These are phyloP conservation scores for Vulpes vulpes DNA, from an alignment of 2,113 vertebrate species.

Conservation along the genomic window DNA sequence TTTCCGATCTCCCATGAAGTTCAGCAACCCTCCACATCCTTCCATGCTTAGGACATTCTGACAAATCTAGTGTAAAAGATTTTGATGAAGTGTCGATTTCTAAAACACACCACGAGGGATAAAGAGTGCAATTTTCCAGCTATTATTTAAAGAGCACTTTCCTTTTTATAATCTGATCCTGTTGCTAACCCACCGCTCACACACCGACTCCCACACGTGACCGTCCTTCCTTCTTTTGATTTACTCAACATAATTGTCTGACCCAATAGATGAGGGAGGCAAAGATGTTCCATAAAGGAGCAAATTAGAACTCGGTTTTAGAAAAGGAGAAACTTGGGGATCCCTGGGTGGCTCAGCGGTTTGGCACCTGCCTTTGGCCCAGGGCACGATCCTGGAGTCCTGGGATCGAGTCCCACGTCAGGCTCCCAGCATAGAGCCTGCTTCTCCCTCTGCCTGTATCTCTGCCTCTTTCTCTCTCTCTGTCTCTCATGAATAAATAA, in stretches of 20 bases:
- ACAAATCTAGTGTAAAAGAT: neutral
- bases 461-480: no score
- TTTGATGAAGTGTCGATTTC: neutral
- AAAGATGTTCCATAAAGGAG: neutral
- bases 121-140: neutral
- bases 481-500: no score
- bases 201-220: neutral
- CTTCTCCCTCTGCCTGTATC: no score
- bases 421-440: no score
- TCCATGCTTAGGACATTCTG: neutral
- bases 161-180: neutral
- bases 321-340: neutral
- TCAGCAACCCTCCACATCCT: neutral
- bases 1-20: neutral
- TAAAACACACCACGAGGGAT: neutral
- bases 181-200: neutral
- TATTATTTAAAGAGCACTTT: neutral
- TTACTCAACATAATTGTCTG: neutral
- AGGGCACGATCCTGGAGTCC: no score
- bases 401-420: no score
- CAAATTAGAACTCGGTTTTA: neutral
- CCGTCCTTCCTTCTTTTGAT: neutral
- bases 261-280: neutral
- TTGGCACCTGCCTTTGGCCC: no score
- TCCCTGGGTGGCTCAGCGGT: no score